Percentiles rank a stretch among this genome's conserved stretches.
Conservation (phyloP, 2,888 invertebrate genomes). For the Paralinhomoeus sp. region DNA sequence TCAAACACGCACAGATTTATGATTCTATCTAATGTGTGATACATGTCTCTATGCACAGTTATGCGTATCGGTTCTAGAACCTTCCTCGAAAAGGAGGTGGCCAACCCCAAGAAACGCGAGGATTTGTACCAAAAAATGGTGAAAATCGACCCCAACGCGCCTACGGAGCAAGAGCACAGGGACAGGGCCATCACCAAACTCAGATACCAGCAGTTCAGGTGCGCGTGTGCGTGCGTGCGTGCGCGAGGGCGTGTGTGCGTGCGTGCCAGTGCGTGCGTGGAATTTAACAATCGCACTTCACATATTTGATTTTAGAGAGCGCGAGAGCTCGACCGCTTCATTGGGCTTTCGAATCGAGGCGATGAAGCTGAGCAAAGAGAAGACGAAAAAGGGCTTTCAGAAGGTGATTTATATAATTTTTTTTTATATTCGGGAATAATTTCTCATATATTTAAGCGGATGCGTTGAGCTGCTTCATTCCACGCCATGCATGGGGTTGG, state of each 20-base stretch:
- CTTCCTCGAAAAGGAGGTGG: conserved; percentile 79
- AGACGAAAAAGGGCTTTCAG: background rate
- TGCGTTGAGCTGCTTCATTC: too few relatives aligned
- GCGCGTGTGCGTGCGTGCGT: too few relatives aligned
- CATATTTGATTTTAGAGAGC: conserved; percentile 37
- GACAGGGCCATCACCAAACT: conserved; percentile 15
- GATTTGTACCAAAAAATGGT: conserved; percentile 93
- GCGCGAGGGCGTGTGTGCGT: too few relatives aligned
- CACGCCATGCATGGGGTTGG: too few relatives aligned
- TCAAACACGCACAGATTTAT: too few relatives aligned
- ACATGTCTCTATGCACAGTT: too few relatives aligned
- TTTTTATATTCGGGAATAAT: too few relatives aligned
- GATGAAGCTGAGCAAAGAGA: conserved; percentile 40
- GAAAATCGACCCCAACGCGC: conserved; percentile 59
- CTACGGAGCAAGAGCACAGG: conserved; percentile 56
- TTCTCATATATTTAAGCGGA: too few relatives aligned
- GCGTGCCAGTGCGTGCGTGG: too few relatives aligned
- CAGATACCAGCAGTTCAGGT: conserved; percentile 74
- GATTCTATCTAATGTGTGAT: too few relatives aligned
- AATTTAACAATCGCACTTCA: too few relatives aligned
- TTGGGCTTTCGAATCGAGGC: conserved; percentile 90
- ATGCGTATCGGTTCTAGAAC: conserved; percentile 34
- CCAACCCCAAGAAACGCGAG: conserved; percentile 52
- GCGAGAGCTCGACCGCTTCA: conserved; percentile 68
- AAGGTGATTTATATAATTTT: too few relatives aligned